phyloP scores from a whole-genome alignment of 92 coral and sea anemone genomes.

The Meandrina meandrites region DNA sequence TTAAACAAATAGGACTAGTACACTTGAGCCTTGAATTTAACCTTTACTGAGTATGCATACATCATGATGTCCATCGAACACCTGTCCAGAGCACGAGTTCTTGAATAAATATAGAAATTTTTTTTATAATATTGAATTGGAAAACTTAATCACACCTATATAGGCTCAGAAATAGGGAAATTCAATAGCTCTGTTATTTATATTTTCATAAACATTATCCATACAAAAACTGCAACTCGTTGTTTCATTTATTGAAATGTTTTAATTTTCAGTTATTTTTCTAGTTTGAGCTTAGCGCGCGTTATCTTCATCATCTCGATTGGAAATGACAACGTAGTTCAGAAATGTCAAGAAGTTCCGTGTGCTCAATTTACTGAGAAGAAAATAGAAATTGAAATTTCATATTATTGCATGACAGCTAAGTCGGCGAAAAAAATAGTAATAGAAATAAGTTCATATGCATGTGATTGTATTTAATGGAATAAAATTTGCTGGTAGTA shows the following conservation, averaged over 20 bases:
- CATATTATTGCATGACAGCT: neutral
- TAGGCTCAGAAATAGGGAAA: neutral
- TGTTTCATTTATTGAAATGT: neutral
- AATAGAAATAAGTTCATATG: too few relatives aligned
- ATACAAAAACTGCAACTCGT: neutral
- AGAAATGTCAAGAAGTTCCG: neutral
- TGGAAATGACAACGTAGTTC: too few relatives aligned
- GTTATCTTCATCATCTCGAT: neutral
- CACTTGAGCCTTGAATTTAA: neutral
- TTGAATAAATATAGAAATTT: too few relatives aligned
- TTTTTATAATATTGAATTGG: too few relatives aligned
- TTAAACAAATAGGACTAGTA: neutral
- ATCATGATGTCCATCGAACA: neutral
- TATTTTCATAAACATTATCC: too few relatives aligned
- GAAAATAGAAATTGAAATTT: neutral
- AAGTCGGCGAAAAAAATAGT: too few relatives aligned
- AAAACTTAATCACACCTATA: neutral
- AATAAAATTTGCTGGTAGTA: too few relatives aligned
- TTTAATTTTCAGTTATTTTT: too few relatives aligned
- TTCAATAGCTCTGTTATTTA: neutral
- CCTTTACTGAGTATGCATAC: neutral
- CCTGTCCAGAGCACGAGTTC: neutral
- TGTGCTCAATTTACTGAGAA: neutral
- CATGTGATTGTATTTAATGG: too few relatives aligned
- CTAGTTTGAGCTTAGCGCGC: neutral